These are phyloP conservation scores for Philereme transversata DNA, from an alignment of 2,888 invertebrate species.

Conservation along the genomic window DNA sequence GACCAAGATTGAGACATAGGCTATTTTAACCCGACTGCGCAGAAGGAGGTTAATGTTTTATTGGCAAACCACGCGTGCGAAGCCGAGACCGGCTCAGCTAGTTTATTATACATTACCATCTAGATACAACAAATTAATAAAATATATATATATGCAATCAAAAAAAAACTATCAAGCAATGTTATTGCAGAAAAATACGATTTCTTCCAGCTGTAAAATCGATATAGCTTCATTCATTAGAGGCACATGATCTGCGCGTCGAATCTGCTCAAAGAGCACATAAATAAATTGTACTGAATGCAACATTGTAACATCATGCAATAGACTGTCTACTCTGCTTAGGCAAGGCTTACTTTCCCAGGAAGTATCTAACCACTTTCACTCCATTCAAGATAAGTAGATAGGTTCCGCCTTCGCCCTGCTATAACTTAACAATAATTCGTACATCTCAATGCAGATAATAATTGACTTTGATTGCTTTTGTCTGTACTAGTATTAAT, in stretches of 20 bases:
- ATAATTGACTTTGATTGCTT: constrained; percentile 34
- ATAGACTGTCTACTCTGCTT: constrained; percentile 36
- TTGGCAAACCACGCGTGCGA: too few relatives aligned
- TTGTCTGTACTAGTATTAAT: too few relatives aligned
- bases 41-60: too few relatives aligned
- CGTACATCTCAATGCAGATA: constrained; percentile 48
- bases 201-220: background rate
- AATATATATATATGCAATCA: too few relatives aligned
- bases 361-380: constrained; percentile 79
- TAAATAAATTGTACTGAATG: constrained; percentile 27
- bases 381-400: constrained; percentile 81
- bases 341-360: constrained; percentile 69
- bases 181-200: too few relatives aligned
- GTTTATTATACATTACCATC: too few relatives aligned
- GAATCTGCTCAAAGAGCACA: constrained; percentile 8
- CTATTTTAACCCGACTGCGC: too few relatives aligned
- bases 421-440: constrained; percentile 54
- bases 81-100: too few relatives aligned
- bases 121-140: too few relatives aligned
- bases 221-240: background rate
- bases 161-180: too few relatives aligned
- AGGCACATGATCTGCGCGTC: background rate
- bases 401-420: constrained; percentile 66
- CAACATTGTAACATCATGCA: constrained; percentile 17
- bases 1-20: too few relatives aligned